Base-by-base conservation (phyloP, 1,140 invertebrate species). In the Drosophila grimshawi region DNA sequence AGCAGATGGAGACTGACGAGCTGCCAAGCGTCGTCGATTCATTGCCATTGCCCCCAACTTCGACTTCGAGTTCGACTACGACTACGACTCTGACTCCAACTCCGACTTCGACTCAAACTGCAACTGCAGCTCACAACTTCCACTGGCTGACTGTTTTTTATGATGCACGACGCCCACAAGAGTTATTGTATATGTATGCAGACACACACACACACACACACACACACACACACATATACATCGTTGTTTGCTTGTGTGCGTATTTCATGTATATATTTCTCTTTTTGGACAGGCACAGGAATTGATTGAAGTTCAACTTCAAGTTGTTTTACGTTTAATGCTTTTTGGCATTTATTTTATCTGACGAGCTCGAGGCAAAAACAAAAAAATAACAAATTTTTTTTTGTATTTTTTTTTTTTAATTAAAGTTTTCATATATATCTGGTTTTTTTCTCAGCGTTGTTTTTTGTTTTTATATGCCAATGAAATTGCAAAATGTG, bases 91-190 rank as follows among this genome's bases (percentile, higher is more conserved):
- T 27, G 56, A 46, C 61, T 29, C 37, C 7, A 45, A 37, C 67
- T 63, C 29, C 49, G 29, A 63, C 56, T 53, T 48, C 51, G 32
- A 32, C 51, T 72, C 33, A 63, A 60, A 62, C 66, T 62, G 32
- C 66, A 62, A 48, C 66, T 27, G 27, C 33, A 63, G 11, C 41
- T 59, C 48, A 32, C 60, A 62, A n/a, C 43, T 72, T 57, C 53
- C 53, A 55, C 82, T 72, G 70, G 66, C 67, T 78, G 71, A 60
- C 67, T 78, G 64, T 90, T 79, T 89, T 89, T 89, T 89, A 89
- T 90, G 86, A 86, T 89, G 81, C 86, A 81, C 78, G 85, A 89
- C 85, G 85, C 85, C 85, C 86, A 89, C 85, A 85, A 90, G 85
- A 90, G 66, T 61, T 80, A 70, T 73, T 67, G 46, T 71, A 56